Evolutionary conservation across 2,888 invertebrate species (phyloP).

Genomic region (Drosophila histrio): DNA sequence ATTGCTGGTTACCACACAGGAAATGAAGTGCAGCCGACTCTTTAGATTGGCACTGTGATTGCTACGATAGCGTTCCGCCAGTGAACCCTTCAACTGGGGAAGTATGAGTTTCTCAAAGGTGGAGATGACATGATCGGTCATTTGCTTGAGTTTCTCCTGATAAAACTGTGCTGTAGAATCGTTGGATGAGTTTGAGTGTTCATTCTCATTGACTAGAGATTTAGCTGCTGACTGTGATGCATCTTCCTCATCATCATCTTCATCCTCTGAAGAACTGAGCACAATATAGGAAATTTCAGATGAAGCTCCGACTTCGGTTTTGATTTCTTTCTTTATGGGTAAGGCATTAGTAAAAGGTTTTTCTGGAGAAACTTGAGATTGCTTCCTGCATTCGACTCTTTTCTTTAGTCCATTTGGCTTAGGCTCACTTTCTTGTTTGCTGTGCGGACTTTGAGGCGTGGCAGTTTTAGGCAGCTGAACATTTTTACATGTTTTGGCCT

Average conservation of each 20-base stretch:
- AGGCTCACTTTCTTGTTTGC: background rate
- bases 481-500: slow-evolving; percentile 9
- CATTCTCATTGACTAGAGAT: background rate
- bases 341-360: background rate
- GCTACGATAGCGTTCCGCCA: slow-evolving; percentile 69
- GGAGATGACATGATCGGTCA: slow-evolving; percentile 76
- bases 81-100: slow-evolving; percentile 66
- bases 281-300: slow-evolving; percentile 21
- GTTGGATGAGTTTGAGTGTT: background rate
- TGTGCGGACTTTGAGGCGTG: background rate
- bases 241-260: slow-evolving; percentile 2
- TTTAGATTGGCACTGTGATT: slow-evolving; percentile 64
- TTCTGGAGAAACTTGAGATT: background rate
- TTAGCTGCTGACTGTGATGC: slow-evolving; percentile 7
- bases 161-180: slow-evolving; percentile 36
- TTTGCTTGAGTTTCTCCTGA: slow-evolving; percentile 63
- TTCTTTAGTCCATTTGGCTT: background rate
- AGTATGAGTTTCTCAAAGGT: slow-evolving; percentile 81
- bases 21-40: slow-evolving; percentile 77
- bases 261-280: slow-evolving; percentile 60
- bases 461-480: background rate
- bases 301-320: slow-evolving; percentile 2
- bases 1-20: slow-evolving; percentile 74
- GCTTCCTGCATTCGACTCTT: background rate
- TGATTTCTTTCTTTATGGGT: background rate